A percentile compares a stretch with the other conserved stretches of the same genome.
These are phyloP conservation scores for Ceriagrion tenellum DNA, from an alignment of 2,888 invertebrate genomes.

Conservation along the genomic window DNA sequence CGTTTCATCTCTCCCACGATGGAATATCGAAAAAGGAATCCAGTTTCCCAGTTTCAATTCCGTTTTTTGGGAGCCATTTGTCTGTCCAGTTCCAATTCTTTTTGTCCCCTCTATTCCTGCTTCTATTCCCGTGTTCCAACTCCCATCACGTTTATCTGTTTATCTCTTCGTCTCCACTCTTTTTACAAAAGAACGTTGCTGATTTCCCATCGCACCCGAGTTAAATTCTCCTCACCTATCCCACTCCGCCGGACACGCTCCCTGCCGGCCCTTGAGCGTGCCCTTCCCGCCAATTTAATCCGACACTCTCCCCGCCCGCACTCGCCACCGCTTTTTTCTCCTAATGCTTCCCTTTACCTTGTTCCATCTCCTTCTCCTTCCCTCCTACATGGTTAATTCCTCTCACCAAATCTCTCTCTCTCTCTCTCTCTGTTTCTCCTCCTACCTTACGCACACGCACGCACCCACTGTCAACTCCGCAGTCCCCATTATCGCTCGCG, in stretches of 20 bases:
- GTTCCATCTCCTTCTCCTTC: background rate
- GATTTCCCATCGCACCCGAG: background rate
- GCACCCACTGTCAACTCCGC: background rate
- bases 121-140: background rate
- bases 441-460: background rate
- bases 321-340: background rate
- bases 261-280: background rate
- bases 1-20: too few species aligned
- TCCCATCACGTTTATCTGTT: background rate
- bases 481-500: background rate
- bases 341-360: background rate
- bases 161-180: too few species aligned
- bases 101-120: background rate
- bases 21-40: background rate
- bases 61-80: background rate
- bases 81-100: background rate
- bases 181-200: background rate
- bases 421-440: background rate
- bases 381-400: background rate
- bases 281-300: background rate
- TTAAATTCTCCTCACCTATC: background rate
- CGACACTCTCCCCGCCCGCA: background rate
- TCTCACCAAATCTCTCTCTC: background rate
- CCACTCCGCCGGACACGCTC: background rate
- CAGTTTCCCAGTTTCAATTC: background rate